Percentiles rank a stretch among this genome's conserved stretches.
phyloP scores from a whole-genome alignment of 2,113 vertebrate genomes.

The Myiopsitta monachus region DNA sequence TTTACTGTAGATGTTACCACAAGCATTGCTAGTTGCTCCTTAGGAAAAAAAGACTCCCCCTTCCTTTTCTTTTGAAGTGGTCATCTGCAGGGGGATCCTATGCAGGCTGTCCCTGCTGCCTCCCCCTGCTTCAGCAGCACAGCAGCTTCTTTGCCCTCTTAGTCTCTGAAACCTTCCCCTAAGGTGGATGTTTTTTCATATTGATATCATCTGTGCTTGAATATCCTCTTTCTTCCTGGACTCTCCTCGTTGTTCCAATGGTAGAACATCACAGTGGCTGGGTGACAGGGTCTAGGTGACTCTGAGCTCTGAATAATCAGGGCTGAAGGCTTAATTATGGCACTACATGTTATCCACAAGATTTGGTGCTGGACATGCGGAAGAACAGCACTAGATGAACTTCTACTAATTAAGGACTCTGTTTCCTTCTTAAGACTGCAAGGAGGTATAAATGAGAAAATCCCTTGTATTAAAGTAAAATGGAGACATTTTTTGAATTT shows the following conservation, averaged over 20 bases:
- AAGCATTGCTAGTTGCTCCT: neutral
- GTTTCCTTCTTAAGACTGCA: slow-evolving; percentile 22
- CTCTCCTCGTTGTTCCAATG: neutral
- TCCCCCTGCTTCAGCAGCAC: neutral
- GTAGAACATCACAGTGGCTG: neutral
- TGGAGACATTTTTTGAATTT: slow-evolving; percentile 29
- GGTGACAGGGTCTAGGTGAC: neutral
- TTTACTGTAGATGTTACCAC: neutral
- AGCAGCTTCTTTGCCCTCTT: neutral
- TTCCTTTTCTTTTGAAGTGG: neutral
- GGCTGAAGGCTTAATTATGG: slow-evolving; percentile 42
- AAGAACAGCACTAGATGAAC: slow-evolving; percentile 18
- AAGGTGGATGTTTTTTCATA: neutral
- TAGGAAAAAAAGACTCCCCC: neutral
- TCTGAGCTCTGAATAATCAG: slow-evolving; percentile 30
- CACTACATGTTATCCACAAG: slow-evolving; percentile 34
- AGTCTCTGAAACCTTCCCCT: neutral
- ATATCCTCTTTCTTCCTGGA: fast-evolving
- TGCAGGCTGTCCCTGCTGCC: fast-evolving
- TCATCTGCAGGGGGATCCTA: neutral
- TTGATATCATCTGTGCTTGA: neutral
- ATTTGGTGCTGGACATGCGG: slow-evolving; percentile 44
- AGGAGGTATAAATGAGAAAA: slow-evolving; percentile 18
- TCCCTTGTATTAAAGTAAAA: neutral
- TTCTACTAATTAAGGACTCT: slow-evolving; percentile 32